Evolutionary conservation across 1,140 invertebrate genomes (phyloP).

Genomic region (Anagrus nilaparvatae): DNA sequence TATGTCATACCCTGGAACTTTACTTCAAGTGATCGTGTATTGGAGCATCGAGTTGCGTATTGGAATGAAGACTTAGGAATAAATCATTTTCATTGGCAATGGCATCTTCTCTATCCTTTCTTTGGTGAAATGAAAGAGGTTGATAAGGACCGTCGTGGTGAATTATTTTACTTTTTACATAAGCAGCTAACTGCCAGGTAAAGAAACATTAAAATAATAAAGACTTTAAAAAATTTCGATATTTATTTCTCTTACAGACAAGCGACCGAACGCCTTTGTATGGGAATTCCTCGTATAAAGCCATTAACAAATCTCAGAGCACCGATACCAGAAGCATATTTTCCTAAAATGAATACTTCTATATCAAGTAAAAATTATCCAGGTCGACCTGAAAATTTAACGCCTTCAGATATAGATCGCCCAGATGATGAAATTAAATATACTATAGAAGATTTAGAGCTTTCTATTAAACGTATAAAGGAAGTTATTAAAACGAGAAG

Average conservation of each 20-base stretch:
- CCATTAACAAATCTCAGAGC: slow-evolving; percentile 48
- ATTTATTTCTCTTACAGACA: too few species aligned
- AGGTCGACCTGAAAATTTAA: slow-evolving; percentile 47
- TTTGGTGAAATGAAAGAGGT: slow-evolving; percentile 44
- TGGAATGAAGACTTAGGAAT: slow-evolving; percentile 50
- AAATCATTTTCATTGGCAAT: slow-evolving; percentile 73
- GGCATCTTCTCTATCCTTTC: slow-evolving; percentile 71
- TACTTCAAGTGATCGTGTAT: slow-evolving; percentile 60
- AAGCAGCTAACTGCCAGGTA: slow-evolving; percentile 48
- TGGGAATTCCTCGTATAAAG: slow-evolving; percentile 36
- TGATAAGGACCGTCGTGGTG: slow-evolving; percentile 48
- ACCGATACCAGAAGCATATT: slow-evolving; percentile 59
- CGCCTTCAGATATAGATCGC: slow-evolving; percentile 53
- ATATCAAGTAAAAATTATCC: slow-evolving; percentile 55
- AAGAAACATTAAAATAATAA: too few species aligned
- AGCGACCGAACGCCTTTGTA: slow-evolving; percentile 50
- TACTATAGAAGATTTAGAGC: slow-evolving; percentile 59
- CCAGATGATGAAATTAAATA: slow-evolving; percentile 54
- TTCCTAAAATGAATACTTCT: slow-evolving; percentile 59
- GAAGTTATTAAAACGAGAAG: slow-evolving; percentile 59
- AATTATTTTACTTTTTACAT: slow-evolving; percentile 54
- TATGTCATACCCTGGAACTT: slow-evolving; percentile 64
- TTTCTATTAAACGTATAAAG: slow-evolving; percentile 67
- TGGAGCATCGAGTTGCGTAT: slow-evolving; percentile 59
- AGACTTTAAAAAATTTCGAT: too few species aligned